Percentiles rank a stretch among this genome's conserved stretches.
These are phyloP conservation scores for Ichneumoninae sp. DNA, from an alignment of 2,888 invertebrate species.

Conservation along the genomic window DNA sequence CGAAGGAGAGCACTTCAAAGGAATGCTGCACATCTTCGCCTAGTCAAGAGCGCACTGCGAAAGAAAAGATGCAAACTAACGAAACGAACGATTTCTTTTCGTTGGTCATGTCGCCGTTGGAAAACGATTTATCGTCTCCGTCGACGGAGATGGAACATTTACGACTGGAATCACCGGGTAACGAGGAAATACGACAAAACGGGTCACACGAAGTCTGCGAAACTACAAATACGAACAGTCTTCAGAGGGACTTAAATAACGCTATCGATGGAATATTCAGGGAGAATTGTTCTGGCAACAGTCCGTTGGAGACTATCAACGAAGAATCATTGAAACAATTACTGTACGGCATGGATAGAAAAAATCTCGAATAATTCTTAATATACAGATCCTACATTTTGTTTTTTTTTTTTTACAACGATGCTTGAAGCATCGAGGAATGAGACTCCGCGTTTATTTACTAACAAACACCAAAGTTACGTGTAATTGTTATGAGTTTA, in stretches of 20 bases:
- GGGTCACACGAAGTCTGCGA: conserved; percentile 39
- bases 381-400: conserved; percentile 1
- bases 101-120: conserved; percentile 84
- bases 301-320: conserved; percentile 84
- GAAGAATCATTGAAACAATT: conserved; percentile 85
- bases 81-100: conserved; percentile 83
- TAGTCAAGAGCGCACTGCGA: conserved; percentile 23
- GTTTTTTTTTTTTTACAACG: not conserved
- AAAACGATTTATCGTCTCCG: conserved; percentile 87
- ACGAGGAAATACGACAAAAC: conserved; percentile 64
- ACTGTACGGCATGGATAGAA: conserved; percentile 81
- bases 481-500: conserved; percentile 5
- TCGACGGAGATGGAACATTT: conserved; percentile 88
- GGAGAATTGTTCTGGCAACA: conserved; percentile 67
- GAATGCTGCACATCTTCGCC: conserved; percentile 34
- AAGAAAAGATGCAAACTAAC: conserved; percentile 71
- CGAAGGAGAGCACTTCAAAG: conserved; percentile 24
- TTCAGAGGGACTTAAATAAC: conserved; percentile 66
- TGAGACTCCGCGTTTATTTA: conserved; percentile 25
- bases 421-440: conserved; percentile 12
- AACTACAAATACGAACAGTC: conserved; percentile 46
- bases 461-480: conserved; percentile 30
- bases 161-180: conserved; percentile 85
- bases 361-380: conserved; percentile 50
- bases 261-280: conserved; percentile 70